phyloP scores from a whole-genome alignment of 2,113 vertebrate genomes.

The Pipra filicauda region DNA sequence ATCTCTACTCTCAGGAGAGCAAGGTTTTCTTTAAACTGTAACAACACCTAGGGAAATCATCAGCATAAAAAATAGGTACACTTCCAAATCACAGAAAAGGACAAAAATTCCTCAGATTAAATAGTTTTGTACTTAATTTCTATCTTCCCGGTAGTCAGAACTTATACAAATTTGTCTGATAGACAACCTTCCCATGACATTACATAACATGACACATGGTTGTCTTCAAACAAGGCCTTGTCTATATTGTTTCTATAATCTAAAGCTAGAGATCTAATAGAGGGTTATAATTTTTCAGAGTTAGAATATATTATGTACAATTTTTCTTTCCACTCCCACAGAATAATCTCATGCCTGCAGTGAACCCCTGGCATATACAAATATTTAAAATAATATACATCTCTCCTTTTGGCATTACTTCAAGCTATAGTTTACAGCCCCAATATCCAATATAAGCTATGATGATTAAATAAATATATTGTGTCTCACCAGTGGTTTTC shows the following conservation, averaged over 20 bases:
- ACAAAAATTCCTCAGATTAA: not conserved
- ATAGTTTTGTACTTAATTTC: not conserved
- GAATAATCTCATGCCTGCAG: not conserved
- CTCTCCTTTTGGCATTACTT: not conserved
- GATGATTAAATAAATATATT: conserved; percentile 5
- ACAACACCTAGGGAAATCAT: not conserved
- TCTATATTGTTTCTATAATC: not conserved
- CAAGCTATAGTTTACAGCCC: not conserved
- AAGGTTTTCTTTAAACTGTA: not conserved
- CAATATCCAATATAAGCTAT: not conserved
- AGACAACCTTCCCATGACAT: not conserved
- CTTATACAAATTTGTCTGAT: not conserved
- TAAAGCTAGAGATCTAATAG: not conserved
- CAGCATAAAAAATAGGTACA: fast-evolving
- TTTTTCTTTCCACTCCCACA: not conserved
- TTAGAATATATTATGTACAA: not conserved
- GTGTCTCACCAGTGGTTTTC: not conserved
- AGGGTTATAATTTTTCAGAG: not conserved
- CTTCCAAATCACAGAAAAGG: not conserved
- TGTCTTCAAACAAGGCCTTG: not conserved
- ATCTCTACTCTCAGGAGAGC: not conserved
- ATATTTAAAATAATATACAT: conserved; percentile 31
- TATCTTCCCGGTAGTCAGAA: not conserved
- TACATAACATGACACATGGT: not conserved
- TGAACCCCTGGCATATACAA: not conserved